Evolutionary conservation across 53 echinoderm and acorn worm genomes (phyloP).

Genomic region (Temnopleurus reevesii): DNA sequence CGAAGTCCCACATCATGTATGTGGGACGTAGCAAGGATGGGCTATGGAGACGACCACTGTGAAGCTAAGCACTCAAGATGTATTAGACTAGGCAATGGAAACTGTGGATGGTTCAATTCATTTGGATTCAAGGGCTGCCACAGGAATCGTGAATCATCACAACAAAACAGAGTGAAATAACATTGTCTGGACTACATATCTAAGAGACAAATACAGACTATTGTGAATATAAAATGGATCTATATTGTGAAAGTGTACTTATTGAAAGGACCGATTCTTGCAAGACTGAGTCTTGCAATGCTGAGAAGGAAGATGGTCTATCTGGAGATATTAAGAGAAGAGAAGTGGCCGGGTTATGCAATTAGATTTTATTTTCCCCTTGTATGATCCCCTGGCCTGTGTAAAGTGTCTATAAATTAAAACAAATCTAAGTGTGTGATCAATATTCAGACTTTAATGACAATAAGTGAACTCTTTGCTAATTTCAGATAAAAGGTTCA

Average conservation of each 20-base stretch:
- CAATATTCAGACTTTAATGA: slow-evolving; percentile 12
- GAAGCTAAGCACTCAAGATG: slow-evolving; percentile 85
- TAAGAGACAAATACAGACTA: not conserved
- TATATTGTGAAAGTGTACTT: slow-evolving; percentile 20
- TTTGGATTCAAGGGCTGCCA: slow-evolving; percentile 78
- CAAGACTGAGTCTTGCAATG: not conserved
- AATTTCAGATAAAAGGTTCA: too few species aligned
- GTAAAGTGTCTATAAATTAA: not conserved
- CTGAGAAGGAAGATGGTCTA: not conserved
- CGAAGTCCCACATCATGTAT: slow-evolving; percentile 73
- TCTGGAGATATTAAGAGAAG: not conserved
- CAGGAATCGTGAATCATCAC: slow-evolving; percentile 66
- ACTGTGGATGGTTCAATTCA: slow-evolving; percentile 82
- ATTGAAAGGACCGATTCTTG: not conserved
- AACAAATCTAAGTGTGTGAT: slow-evolving; percentile 36
- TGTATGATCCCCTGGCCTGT: slow-evolving; percentile 22
- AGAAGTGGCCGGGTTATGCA: slow-evolving; percentile 43
- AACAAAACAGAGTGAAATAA: slow-evolving; percentile 66
- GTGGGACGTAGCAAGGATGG: slow-evolving; percentile 73
- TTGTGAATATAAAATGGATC: not conserved
- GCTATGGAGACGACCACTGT: slow-evolving; percentile 74
- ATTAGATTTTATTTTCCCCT: slow-evolving; percentile 33
- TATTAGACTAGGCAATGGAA: slow-evolving; percentile 71
- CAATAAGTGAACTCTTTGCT: too few species aligned
- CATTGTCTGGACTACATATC: not conserved